Conservation (phyloP, 2,888 invertebrate species). For the Orchestes rusci region DNA sequence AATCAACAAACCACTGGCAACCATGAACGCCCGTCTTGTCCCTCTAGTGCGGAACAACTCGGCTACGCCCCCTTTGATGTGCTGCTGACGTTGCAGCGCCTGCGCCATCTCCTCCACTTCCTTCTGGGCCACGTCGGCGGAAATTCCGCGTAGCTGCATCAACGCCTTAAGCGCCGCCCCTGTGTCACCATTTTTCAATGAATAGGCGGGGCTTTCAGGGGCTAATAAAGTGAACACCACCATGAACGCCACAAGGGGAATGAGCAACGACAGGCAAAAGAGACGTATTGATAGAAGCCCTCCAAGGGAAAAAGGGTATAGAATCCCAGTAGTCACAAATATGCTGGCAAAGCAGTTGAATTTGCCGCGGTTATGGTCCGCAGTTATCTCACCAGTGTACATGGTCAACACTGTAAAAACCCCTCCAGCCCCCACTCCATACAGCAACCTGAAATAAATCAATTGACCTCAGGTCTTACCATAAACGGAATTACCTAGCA, state of each 20-base stretch:
- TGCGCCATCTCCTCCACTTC: constrained; percentile 14
- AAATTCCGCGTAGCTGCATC: constrained; percentile 19
- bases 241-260: constrained; percentile 28
- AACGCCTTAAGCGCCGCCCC: constrained; percentile 54
- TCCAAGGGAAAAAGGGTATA: constrained; percentile 29
- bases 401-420: constrained; percentile 69
- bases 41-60: constrained; percentile 19
- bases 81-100: background rate
- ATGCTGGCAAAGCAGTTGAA: constrained; percentile 47
- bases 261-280: constrained; percentile 26
- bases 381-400: constrained; percentile 80
- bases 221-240: constrained; percentile 24
- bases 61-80: constrained; percentile 17
- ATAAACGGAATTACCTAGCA: constrained; percentile 37
- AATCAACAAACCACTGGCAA: constrained; percentile 68
- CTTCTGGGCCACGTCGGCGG: constrained; percentile 13
- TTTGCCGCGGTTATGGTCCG: constrained; percentile 70
- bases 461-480: background rate
- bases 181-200: constrained; percentile 43
- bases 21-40: constrained; percentile 51
- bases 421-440: constrained; percentile 60
- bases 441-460: constrained; percentile 41
- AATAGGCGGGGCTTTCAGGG: constrained; percentile 32
- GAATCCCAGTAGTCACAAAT: constrained; percentile 26
- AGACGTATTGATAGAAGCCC: constrained; percentile 27